Evolutionary conservation across 2,797 vertebrate species (phyloP), one percentile per base, ranked within the genome.

Genomic region (Naso thynnoides): DNA sequence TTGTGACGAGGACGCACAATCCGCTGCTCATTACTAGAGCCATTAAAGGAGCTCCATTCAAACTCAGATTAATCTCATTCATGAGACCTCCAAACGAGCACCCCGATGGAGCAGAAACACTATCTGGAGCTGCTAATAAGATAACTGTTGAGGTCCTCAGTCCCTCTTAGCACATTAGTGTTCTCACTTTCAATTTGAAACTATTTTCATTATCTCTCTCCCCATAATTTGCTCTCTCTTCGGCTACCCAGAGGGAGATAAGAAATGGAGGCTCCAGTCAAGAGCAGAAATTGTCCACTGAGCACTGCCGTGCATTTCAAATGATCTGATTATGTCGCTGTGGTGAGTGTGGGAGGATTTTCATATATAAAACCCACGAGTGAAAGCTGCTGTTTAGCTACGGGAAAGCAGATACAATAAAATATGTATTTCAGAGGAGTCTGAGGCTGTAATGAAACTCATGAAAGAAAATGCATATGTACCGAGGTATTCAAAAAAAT

Each of bases 121-220:
- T 93, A 93, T 95, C 90, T 91, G 90, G 81, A 92, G 88, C 91
- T 88, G 85, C 91, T 95, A 94, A 95, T 94, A 94, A 94, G 95
- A 95, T 95, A 94, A 94, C 90, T 67, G 83, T 81, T 54, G 87
- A 92, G 93, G 91, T 94, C 90, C 89, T 89, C 85, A 38, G 85
- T 92, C 91, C 90, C 93, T 94, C 93, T 93, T 91, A 94, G 92
- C 93, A 86, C 91, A 94, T 95, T 94, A 93, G 91, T 70, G 87
- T 91, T 91, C 92, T 89, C 92, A 86, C 92, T 93, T 94, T 94
- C 93, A 94, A 95, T 93, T 92, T 93, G 84, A 94, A 93, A 94
- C 89, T 93, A 94, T 94, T 94, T 93, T 92, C 93, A 93, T 95
- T 94, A 94, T 93, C 92, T 91, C 89, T 85, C 89, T 70, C 68